Base-by-base conservation (phyloP, 1,140 invertebrate species). In the Apis dorsata region DNA sequence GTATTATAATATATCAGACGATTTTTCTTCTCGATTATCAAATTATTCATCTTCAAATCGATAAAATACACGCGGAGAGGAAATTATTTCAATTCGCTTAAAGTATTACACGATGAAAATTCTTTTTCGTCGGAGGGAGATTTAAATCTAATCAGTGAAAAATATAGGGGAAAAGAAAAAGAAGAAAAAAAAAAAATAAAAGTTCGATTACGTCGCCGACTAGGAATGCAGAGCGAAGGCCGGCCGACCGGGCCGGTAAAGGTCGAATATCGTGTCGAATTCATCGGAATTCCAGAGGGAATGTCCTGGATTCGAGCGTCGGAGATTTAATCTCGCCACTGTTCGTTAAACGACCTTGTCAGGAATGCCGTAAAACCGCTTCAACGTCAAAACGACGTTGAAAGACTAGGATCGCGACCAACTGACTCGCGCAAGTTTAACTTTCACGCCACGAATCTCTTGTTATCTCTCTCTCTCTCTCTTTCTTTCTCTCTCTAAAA, bases 291-390 rank as follows among this genome's bases (percentile, higher is more conserved):
- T 85, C 77, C 44, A 55, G 34, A 60, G 17, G 44, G 69, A 57
- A n/a, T 51, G 65, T n/a, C 44, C n/a, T 65, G 24, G 63, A 69
- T 71, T 62, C 74, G 76, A 70, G 63, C 65, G 21, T 66, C 84
- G 49, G 65, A 71, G 76, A 79, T 72, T 65, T 55, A 71, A 86
- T 78, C 75, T 70, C 44, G 59, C 44, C 55, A 44, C 34, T 72
- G 21, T 76, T 71, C 55, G 76, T 24, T 71, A 76, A 88, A 88
- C 74, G 75, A 79, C 84, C 84, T 88, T 86, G 87, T 70, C 71
- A n/a, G 74, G 81, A 88, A 88, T 88, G 83, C 21, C 17, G 76
- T 76, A 60, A n/a, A 71, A 74, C 69, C 83, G 65, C 80, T 83
- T 62, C 24, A 44, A 44, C 34, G 71, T 69, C 75, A 68, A 82